Conservation (phyloP, 2,797 vertebrate species). For the Rhodeus uyekii region DNA sequence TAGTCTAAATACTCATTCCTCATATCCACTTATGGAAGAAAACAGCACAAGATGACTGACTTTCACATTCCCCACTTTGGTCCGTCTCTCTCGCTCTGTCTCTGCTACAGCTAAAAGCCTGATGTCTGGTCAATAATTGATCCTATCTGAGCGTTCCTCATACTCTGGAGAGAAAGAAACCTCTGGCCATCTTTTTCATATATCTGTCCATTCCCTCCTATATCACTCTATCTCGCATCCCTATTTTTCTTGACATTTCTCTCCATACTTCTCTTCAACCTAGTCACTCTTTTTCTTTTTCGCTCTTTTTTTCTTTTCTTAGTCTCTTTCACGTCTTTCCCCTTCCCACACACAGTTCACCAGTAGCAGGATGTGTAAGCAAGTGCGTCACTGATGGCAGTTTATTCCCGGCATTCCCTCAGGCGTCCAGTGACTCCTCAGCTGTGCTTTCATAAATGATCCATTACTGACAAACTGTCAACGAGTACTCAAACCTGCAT, state of each 20-base stretch:
- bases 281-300: conserved; percentile 37
- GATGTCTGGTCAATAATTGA: conserved; percentile 62
- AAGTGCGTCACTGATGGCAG: conserved; percentile 72
- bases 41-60: conserved; percentile 22
- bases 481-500: conserved; percentile 31
- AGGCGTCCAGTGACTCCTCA: conserved; percentile 66
- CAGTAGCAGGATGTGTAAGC: too few relatives aligned
- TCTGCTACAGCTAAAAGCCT: conserved; percentile 61
- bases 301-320: background rate
- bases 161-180: conserved; percentile 46
- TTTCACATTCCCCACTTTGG: conserved; percentile 10
- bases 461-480: conserved; percentile 70
- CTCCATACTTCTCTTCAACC: conserved; percentile 1
- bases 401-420: conserved; percentile 72
- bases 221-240: background rate
- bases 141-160: conserved; percentile 52
- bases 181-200: conserved; percentile 44
- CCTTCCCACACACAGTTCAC: conserved; percentile 51
- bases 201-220: background rate
- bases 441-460: conserved; percentile 70
- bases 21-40: conserved; percentile 23
- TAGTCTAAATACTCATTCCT: background rate
- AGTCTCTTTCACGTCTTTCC: conserved; percentile 53
- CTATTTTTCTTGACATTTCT: conserved; percentile 47
- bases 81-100: background rate